phyloP scores from a whole-genome alignment of 64 coral and sea anemone genomes.

The Actinia tenebrosa region DNA sequence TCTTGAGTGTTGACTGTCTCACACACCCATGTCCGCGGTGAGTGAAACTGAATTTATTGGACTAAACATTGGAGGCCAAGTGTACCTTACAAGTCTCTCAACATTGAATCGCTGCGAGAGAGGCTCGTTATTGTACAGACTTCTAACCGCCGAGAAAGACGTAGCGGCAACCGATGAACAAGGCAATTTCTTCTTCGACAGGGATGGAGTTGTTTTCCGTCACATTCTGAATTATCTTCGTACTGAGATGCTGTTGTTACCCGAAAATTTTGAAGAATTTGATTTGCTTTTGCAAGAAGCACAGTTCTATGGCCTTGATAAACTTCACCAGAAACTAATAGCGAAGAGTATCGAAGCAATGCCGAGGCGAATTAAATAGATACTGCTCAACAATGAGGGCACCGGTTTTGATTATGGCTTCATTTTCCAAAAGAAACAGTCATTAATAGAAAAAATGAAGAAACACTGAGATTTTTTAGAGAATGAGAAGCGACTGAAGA shows the following conservation, averaged over 20 bases:
- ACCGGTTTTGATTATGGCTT: too few species aligned
- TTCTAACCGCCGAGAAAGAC: too few species aligned
- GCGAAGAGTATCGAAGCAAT: neutral
- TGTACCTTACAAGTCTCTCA: neutral
- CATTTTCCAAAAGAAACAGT: too few species aligned
- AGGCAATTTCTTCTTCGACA: conserved; percentile 16
- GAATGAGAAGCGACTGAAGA: too few species aligned
- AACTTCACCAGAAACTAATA: neutral
- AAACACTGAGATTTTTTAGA: too few species aligned
- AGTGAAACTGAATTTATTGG: neutral
- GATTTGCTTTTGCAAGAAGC: neutral
- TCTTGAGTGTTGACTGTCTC: too few species aligned
- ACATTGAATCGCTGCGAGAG: neutral
- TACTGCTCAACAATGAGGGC: too few species aligned
- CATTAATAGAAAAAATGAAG: too few species aligned
- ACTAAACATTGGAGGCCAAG: neutral
- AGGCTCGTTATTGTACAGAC: too few species aligned
- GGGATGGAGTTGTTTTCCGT: conserved; percentile 1
- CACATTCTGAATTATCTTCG: conserved; percentile 20
- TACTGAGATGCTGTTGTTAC: neutral
- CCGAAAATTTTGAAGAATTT: conserved; percentile 13
- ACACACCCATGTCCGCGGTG: too few species aligned
- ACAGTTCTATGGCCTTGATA: neutral
- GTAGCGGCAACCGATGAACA: neutral
- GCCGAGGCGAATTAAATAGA: neutral